Evolutionary conservation across 2,113 vertebrate species (phyloP).

Genomic region (Erpornis zantholeuca): DNA sequence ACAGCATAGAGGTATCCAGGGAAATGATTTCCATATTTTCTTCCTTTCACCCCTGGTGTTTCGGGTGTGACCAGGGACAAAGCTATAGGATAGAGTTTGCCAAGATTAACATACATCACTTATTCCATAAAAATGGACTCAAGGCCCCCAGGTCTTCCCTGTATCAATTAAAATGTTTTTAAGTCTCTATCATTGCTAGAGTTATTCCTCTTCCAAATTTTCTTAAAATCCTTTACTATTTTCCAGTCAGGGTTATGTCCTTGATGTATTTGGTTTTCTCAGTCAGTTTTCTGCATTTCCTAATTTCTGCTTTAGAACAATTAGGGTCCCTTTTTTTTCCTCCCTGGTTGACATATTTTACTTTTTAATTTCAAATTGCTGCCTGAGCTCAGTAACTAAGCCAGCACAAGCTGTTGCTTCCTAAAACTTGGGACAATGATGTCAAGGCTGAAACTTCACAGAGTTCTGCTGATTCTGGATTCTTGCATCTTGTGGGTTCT

Average conservation of each 20-base stretch:
- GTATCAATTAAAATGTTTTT: background rate
- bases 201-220: background rate
- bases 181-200: background rate
- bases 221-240: background rate
- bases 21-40: background rate
- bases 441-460: background rate
- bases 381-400: background rate
- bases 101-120: background rate
- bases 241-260: background rate
- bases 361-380: conserved; percentile 1
- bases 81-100: background rate
- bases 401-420: background rate
- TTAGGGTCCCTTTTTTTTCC: background rate
- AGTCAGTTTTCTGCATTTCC: background rate
- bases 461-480: background rate
- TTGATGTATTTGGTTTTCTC: background rate
- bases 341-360: background rate
- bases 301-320: background rate
- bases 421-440: background rate
- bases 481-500: background rate
- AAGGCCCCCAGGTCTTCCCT: background rate
- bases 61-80: background rate
- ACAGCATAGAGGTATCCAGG: background rate
- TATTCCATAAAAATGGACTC: background rate
- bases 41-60: background rate